Conservation (phyloP, 2,888 invertebrate species). For the Macaria notata region DNA sequence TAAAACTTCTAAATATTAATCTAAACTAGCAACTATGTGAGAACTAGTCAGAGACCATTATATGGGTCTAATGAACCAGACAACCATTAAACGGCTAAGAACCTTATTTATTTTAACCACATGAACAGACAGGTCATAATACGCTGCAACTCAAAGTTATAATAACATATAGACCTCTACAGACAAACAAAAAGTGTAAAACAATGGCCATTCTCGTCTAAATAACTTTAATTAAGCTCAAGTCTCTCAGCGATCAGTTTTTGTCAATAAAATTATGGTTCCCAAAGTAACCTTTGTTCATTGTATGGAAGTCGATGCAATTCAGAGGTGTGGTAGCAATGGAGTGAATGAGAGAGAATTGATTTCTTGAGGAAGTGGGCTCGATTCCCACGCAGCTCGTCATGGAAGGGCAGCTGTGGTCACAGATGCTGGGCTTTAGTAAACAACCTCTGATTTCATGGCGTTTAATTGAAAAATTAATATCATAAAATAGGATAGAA, state of each 20-base stretch:
- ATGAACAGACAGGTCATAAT: slow-evolving; percentile 2
- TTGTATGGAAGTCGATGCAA: slow-evolving; percentile 6
- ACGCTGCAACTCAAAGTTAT: slow-evolving; percentile 4
- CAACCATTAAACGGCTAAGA: no score
- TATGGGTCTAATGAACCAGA: no score
- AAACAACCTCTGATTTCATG: slow-evolving; percentile 6
- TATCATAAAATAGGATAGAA: no score
- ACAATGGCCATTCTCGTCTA: slow-evolving; percentile 14
- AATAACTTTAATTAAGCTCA: slow-evolving; percentile 12
- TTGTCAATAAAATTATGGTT: slow-evolving; percentile 17
- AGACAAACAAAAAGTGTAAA: slow-evolving; percentile 3
- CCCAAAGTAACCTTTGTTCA: slow-evolving; percentile 18
- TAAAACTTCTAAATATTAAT: no score
- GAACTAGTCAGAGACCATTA: no score
- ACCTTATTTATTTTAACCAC: no score
- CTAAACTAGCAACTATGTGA: no score
- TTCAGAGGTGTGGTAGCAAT: slow-evolving; percentile 24
- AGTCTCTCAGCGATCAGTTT: slow-evolving; percentile 13
- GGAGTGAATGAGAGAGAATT: slow-evolving; percentile 35
- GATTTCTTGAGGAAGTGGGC: slow-evolving; percentile 45
- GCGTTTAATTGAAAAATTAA: background rate
- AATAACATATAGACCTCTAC: slow-evolving; percentile 1
- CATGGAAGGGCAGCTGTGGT: slow-evolving; percentile 47
- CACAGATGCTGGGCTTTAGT: slow-evolving; percentile 18
- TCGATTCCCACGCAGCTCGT: slow-evolving; percentile 43